These are phyloP conservation scores for Eurytoma californica DNA, from an alignment of 2,888 invertebrate species.

Conservation along the genomic window DNA sequence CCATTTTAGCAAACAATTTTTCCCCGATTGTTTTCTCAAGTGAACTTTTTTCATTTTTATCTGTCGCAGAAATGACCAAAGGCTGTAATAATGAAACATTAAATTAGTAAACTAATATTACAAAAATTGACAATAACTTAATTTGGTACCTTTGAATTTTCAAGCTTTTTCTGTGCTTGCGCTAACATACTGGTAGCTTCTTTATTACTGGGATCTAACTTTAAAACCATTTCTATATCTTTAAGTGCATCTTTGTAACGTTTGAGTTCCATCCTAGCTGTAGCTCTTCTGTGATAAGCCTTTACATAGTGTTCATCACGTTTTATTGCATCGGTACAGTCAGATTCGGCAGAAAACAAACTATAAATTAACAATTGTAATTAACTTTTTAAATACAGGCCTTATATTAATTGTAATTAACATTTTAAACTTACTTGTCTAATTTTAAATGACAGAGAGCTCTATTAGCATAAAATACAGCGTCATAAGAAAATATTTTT, in stretches of 20 bases:
- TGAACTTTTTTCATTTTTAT: slow-evolving; percentile 11
- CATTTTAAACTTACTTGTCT: slow-evolving; percentile 82
- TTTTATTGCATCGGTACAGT: slow-evolving; percentile 87
- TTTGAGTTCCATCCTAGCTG: slow-evolving; percentile 83
- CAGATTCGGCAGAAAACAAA: slow-evolving; percentile 83
- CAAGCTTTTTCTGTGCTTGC: slow-evolving; percentile 77
- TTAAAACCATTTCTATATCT: slow-evolving; percentile 83
- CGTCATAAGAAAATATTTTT: slow-evolving; percentile 84
- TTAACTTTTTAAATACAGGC: slow-evolving; percentile 58
- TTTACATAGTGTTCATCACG: slow-evolving; percentile 89
- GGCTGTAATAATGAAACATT: slow-evolving; percentile 5
- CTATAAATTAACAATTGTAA: slow-evolving; percentile 70
- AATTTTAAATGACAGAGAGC: slow-evolving; percentile 90
- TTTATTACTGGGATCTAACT: slow-evolving; percentile 87
- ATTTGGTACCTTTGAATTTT: slow-evolving; percentile 64
- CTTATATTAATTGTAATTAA: neutral
- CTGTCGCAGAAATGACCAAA: slow-evolving; percentile 42
- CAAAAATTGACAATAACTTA: neutral
- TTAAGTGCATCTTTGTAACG: slow-evolving; percentile 83
- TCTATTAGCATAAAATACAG: slow-evolving; percentile 90
- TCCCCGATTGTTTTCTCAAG: slow-evolving; percentile 50
- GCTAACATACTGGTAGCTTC: slow-evolving; percentile 81
- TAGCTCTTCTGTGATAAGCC: slow-evolving; percentile 88
- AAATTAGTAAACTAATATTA: slow-evolving; percentile 56
- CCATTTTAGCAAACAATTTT: slow-evolving; percentile 37